phyloP scores from a whole-genome alignment of 2,797 vertebrate genomes.

The Threskiornis aethiopicus region DNA sequence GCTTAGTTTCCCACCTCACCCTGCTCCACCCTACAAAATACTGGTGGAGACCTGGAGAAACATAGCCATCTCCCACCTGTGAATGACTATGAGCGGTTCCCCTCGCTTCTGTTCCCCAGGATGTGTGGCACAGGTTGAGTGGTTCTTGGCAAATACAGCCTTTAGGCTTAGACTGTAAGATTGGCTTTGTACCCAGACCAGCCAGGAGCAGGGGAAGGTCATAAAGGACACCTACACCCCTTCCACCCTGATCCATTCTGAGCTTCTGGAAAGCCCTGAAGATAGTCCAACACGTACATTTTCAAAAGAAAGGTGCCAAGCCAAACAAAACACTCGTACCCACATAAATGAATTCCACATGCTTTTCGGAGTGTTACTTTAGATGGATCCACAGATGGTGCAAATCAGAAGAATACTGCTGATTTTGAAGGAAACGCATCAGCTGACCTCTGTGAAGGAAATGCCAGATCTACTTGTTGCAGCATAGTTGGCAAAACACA shows the following conservation, averaged over 20 bases:
- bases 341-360: neutral
- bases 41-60: neutral
- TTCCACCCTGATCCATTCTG: neutral
- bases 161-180: neutral
- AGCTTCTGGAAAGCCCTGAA: neutral
- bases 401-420: neutral
- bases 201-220: neutral
- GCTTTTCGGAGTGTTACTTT: neutral
- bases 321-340: neutral
- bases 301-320: neutral
- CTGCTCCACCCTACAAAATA: neutral
- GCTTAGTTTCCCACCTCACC: neutral
- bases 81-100: fast-evolving
- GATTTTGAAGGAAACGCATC: neutral
- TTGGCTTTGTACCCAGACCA: neutral
- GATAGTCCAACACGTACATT: neutral
- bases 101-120: neutral
- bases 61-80: neutral
- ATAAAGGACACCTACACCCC: neutral
- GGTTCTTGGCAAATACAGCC: neutral
- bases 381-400: neutral
- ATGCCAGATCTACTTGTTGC: neutral
- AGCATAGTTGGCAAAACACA: neutral
- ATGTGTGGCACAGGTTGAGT: neutral
- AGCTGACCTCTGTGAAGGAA: neutral